Base-by-base conservation (phyloP, 2,797 vertebrate genomes). In the Hypotaenidia philippensis region DNA sequence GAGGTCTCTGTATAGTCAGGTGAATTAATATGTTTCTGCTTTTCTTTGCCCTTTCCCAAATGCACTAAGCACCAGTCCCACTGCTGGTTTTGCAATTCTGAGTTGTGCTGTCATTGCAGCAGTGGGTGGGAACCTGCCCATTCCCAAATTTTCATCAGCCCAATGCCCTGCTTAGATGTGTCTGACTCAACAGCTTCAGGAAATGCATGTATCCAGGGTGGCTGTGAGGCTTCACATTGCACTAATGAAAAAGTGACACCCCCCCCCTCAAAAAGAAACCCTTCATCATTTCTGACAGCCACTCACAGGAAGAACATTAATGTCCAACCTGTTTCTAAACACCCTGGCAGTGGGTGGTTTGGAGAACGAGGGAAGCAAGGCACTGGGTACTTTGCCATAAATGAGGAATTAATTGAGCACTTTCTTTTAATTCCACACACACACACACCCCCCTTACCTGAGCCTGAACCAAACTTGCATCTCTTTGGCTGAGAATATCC, bases 391-490 rank as follows among this genome's bases (percentile, higher is more conserved):
- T 32, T 3, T 19, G 79, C 59, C 49, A 45, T 79, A 77, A 95
- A 93, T 55, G 32, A 95, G 80, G 75, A 96, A 96, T 93, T 96
- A 96, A 97, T 95, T 87, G 90, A 93, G 96, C 95, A 79, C 91
- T 95, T 97, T 85, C 56, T 94, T 95, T 90, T 89, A 32, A 95
- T 91, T 94, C 41, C 76, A 38, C 26, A 10, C 34, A 34, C 34
- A 34, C 40, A 15, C 40, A 19, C 44, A 8, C 19, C 3, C 19
- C 6, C 26, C 10, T 4, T 21, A 13, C 36, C 31, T 6, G 1
- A 8, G 10, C 6, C 27, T 45, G 32, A 84, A 47, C 29, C 14
- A 27, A 59, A 34, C 44, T 45, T 22, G 19, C 27, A 27, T 63
- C 32, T 56, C 32, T 44, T 5, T 15, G 65, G 50, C 55, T 47